Evolutionary conservation across 2,888 invertebrate genomes (phyloP).

Genomic region (Encarsia formosa): DNA sequence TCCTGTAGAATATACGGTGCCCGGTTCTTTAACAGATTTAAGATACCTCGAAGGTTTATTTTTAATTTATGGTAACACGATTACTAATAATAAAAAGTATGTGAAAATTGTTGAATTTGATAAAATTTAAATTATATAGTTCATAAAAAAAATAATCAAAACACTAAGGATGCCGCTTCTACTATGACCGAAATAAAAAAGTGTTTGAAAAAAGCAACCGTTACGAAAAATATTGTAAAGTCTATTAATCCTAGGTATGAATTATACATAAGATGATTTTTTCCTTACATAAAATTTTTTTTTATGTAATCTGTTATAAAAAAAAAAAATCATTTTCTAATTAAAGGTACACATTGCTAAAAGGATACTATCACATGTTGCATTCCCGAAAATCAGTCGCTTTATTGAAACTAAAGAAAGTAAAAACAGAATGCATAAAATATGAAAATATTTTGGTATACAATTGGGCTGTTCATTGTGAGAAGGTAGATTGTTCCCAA

Average conservation of each 20-base stretch:
- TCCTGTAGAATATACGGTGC: conserved; percentile 38
- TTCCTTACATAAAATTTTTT: too few species aligned
- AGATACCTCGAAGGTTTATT: conserved; percentile 58
- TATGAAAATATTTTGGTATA: conserved; percentile 50
- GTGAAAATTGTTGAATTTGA: background rate
- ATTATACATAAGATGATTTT: too few species aligned
- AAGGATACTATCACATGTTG: conserved; percentile 56
- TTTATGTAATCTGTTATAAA: too few species aligned
- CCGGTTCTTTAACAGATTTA: conserved; percentile 53
- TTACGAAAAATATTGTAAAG: conserved; percentile 36
- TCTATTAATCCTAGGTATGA: conserved; percentile 35
- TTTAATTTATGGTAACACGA: conserved; percentile 51
- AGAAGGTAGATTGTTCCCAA: conserved; percentile 49
- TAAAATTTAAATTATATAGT: conserved; percentile 31
- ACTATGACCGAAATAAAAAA: conserved; percentile 40
- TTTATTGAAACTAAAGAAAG: conserved; percentile 45
- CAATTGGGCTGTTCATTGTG: conserved; percentile 56
- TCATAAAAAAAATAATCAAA: conserved; percentile 36
- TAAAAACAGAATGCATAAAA: conserved; percentile 48
- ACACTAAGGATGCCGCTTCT: conserved; percentile 33
- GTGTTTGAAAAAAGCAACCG: conserved; percentile 39
- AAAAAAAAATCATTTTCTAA: conserved; percentile 6
- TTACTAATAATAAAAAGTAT: background rate
- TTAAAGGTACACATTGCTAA: conserved; percentile 56
- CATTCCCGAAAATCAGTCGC: conserved; percentile 50